phyloP scores from a whole-genome alignment of 1,140 invertebrate genomes.

The Macrobrachium nipponense region DNA sequence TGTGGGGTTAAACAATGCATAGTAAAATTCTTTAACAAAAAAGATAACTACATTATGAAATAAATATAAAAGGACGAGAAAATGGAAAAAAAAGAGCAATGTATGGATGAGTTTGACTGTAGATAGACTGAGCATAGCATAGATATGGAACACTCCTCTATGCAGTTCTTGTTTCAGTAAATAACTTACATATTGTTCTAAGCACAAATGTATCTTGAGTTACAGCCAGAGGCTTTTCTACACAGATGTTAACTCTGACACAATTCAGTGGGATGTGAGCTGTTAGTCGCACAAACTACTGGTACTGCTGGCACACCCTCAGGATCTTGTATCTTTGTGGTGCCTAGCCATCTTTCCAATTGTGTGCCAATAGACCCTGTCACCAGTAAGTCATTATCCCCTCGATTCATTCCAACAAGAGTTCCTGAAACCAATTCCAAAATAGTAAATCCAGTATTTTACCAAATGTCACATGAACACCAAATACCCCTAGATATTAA shows the following conservation, averaged over 20 bases:
- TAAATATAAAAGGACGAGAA: too few species aligned
- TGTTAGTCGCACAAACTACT: conserved; percentile 69
- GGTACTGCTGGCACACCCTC: conserved; percentile 68
- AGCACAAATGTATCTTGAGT: conserved; percentile 70
- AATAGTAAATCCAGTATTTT: neutral
- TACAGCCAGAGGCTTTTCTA: conserved; percentile 71
- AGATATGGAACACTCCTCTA: too few species aligned
- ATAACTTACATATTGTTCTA: conserved; percentile 70
- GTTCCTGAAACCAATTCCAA: neutral
- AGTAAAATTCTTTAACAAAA: too few species aligned
- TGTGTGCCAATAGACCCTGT: conserved; percentile 68
- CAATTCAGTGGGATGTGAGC: conserved; percentile 71
- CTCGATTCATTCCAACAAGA: conserved; percentile 25
- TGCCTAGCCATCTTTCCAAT: conserved; percentile 66
- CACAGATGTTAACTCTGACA: conserved; percentile 73
- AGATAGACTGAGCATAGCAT: too few species aligned
- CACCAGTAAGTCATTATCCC: conserved; percentile 68
- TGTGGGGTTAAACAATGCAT: too few species aligned
- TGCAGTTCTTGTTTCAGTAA: neutral
- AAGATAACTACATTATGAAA: too few species aligned
- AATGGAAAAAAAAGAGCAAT: too few species aligned
- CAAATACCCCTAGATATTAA: too few species aligned
- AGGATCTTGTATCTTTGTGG: conserved; percentile 58
- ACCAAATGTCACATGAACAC: too few species aligned
- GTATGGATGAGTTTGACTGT: too few species aligned